Evolutionary conservation across 2,888 invertebrate species (phyloP).

Genomic region (Philonicus albiceps): DNA sequence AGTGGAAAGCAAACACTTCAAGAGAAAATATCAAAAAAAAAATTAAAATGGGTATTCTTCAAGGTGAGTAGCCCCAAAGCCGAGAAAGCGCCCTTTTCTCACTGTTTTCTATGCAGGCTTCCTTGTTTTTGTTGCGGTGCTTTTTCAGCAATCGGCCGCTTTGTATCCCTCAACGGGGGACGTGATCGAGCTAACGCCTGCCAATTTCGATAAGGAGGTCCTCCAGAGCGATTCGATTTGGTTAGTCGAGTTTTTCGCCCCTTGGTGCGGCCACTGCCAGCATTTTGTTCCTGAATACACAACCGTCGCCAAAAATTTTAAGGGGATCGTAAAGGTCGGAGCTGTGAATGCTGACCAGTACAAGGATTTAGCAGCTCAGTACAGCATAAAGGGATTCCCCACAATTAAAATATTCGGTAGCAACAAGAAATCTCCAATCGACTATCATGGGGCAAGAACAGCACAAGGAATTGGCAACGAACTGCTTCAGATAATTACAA

Average conservation of each 20-base stretch:
- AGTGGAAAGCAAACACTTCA: neutral
- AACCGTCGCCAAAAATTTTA: constrained; percentile 90
- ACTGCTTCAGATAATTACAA: constrained; percentile 78
- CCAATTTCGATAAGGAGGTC: constrained; percentile 87
- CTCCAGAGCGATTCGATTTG: constrained; percentile 85
- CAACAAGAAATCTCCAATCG: constrained; percentile 82
- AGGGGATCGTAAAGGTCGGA: constrained; percentile 94
- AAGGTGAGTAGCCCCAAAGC: neutral
- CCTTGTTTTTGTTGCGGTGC: neutral
- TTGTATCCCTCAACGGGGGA: constrained; percentile 76
- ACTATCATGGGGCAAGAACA: constrained; percentile 84
- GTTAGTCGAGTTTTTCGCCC: constrained; percentile 88
- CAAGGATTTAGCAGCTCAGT: constrained; percentile 79
- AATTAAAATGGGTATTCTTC: neutral
- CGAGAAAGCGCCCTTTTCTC: neutral
- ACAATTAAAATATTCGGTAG: constrained; percentile 93
- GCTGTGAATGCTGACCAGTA: constrained; percentile 93
- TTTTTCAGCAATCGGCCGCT: constrained; percentile 53
- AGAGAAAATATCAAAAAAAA: too few species aligned
- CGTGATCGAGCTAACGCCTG: constrained; percentile 85
- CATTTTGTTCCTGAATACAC: constrained; percentile 90
- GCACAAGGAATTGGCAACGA: constrained; percentile 88
- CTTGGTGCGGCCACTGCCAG: constrained; percentile 96
- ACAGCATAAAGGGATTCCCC: constrained; percentile 90
- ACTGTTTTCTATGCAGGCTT: neutral